A percentile compares a stretch with the other conserved stretches of the same genome.
phyloP scores from a whole-genome alignment of 92 coral and sea anemone species.

The Micromussa lordhowensis region DNA sequence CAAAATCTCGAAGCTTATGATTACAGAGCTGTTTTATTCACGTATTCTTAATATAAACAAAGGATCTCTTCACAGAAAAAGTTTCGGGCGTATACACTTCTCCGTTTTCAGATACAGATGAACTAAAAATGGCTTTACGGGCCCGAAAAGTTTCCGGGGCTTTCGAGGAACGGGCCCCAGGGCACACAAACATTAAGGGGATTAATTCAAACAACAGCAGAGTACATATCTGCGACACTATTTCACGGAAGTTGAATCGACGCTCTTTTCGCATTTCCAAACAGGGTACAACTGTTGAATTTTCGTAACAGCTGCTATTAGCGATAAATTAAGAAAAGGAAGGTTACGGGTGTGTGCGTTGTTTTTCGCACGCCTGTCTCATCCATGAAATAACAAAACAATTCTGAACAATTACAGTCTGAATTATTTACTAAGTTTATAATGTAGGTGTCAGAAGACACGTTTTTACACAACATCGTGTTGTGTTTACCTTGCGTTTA shows the following conservation, averaged over 20 bases:
- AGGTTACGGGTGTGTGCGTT: neutral
- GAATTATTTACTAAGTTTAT: neutral
- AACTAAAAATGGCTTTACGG: no score
- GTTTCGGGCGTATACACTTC: no score
- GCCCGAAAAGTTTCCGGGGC: no score
- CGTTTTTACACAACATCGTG: slow-evolving; percentile 3
- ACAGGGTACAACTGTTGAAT: neutral
- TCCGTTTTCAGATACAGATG: no score
- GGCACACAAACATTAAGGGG: neutral
- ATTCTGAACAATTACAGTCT: neutral
- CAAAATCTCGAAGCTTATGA: no score
- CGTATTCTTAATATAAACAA: no score
- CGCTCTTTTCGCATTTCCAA: neutral
- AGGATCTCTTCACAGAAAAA: no score
- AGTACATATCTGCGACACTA: neutral
- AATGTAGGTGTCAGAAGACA: neutral
- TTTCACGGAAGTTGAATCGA: neutral
- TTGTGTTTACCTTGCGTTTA: neutral
- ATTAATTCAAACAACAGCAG: neutral
- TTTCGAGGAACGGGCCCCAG: no score
- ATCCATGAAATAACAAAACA: neutral
- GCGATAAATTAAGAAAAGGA: neutral
- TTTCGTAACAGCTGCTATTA: neutral
- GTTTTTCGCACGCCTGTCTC: neutral
- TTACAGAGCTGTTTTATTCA: no score